Percentiles rank a stretch among this genome's conserved stretches.
Evolutionary conservation across 2,113 vertebrate species (phyloP).

Genomic region (Empidonax traillii): DNA sequence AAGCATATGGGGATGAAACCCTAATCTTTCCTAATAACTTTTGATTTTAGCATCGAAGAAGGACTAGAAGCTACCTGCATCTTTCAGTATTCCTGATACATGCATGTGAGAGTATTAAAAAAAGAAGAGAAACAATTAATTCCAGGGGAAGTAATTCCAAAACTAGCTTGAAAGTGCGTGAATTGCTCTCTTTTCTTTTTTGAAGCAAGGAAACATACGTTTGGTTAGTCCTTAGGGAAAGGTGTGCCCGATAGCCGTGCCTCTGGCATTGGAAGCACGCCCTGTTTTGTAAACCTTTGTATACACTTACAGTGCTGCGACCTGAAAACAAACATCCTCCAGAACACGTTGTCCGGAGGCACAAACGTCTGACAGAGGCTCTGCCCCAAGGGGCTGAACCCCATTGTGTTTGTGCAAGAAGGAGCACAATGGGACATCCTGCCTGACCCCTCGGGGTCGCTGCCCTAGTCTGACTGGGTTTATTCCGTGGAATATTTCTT

Average conservation of each 20-base stretch:
- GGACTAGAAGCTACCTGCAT: neutral
- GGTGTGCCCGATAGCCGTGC: neutral
- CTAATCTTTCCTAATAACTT: neutral
- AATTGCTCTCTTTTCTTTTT: neutral
- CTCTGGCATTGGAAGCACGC: neutral
- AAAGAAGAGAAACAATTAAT: neutral
- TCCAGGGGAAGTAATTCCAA: neutral
- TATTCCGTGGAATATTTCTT: neutral
- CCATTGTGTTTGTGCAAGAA: slow-evolving; percentile 28
- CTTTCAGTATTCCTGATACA: neutral
- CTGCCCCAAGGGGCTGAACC: neutral
- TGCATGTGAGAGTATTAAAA: fast-evolving
- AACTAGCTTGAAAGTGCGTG: neutral
- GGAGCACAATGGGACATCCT: slow-evolving; percentile 38
- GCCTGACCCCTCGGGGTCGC: neutral
- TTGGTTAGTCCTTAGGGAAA: neutral
- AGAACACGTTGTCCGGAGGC: neutral
- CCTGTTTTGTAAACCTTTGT: neutral
- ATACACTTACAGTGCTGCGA: neutral
- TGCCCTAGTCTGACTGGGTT: neutral
- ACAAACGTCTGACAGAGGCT: neutral
- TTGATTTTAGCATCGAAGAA: neutral
- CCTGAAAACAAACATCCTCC: slow-evolving; percentile 69
- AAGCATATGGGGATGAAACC: neutral
- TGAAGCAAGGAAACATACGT: neutral